Evolutionary conservation across 2,113 vertebrate species (phyloP).

Genomic region (Crotalus horridus): DNA sequence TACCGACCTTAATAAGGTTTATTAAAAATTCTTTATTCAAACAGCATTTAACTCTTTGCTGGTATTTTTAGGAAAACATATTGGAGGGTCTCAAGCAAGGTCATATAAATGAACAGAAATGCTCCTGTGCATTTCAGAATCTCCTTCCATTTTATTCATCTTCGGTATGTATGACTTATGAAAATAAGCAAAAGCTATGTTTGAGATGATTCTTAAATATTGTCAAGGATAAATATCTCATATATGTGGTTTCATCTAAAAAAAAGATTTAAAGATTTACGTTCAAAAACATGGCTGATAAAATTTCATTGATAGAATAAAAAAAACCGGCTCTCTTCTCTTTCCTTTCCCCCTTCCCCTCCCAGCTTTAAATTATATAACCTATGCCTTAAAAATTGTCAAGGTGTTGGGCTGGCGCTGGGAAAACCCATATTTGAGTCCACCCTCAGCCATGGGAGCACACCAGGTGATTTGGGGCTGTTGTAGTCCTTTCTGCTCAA

Average conservation of each 20-base stretch:
- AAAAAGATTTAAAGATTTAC: neutral
- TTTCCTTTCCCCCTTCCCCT: neutral
- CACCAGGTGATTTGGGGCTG: neutral
- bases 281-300: neutral
- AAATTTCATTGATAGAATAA: neutral
- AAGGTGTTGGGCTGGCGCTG: neutral
- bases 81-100: slow-evolving; percentile 77
- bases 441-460: neutral
- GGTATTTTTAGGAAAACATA: slow-evolving; percentile 74
- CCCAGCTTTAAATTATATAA: neutral
- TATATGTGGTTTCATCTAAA: neutral
- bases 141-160: slow-evolving; percentile 77
- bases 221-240: neutral
- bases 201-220: neutral
- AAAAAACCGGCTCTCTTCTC: neutral
- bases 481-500: neutral
- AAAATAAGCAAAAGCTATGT: neutral
- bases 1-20: neutral
- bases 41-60: neutral
- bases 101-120: slow-evolving; percentile 78
- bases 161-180: slow-evolving; percentile 73
- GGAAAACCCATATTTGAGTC: neutral
- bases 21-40: neutral
- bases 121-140: slow-evolving; percentile 72
- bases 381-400: neutral